Conservation (phyloP, 2,888 invertebrate species). For the Malacosoma neustria region DNA sequence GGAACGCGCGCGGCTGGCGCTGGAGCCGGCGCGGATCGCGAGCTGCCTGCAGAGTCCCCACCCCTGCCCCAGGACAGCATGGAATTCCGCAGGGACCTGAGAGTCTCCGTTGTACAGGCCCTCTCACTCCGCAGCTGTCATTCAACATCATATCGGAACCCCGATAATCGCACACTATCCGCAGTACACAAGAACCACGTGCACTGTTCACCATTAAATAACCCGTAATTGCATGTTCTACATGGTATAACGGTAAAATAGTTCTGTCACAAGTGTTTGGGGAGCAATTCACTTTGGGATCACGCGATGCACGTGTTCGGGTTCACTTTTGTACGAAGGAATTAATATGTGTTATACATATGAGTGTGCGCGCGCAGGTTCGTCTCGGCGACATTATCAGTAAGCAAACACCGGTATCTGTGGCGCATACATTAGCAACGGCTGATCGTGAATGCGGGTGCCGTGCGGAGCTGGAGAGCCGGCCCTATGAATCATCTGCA, state of each 20-base stretch:
- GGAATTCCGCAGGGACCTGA: slow-evolving; percentile 64
- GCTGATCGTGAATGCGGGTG: slow-evolving; percentile 32
- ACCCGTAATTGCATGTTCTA: slow-evolving; percentile 3
- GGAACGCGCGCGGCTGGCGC: slow-evolving; percentile 14
- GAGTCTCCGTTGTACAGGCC: slow-evolving; percentile 69
- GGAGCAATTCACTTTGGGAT: slow-evolving; percentile 6
- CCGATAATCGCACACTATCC: slow-evolving; percentile 35
- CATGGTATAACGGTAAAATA: slow-evolving; percentile 7
- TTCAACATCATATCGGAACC: slow-evolving; percentile 67
- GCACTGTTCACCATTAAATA: slow-evolving; percentile 33
- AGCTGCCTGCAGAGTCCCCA: slow-evolving; percentile 37
- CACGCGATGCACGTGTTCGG: slow-evolving; percentile 31
- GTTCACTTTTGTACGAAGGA: slow-evolving; percentile 26
- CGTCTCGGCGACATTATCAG: slow-evolving; percentile 46
- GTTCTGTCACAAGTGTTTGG: background rate
- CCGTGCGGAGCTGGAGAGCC: slow-evolving; percentile 15
- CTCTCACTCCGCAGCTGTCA: slow-evolving; percentile 49
- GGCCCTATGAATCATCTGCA: slow-evolving; percentile 31
- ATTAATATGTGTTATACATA: slow-evolving; percentile 16
- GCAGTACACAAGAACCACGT: slow-evolving; percentile 32
- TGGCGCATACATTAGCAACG: slow-evolving; percentile 36
- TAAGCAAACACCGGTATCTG: slow-evolving; percentile 55
- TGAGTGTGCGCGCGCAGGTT: slow-evolving; percentile 34
- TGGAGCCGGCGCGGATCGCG: slow-evolving; percentile 31
- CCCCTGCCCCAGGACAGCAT: slow-evolving; percentile 63